Evolutionary conservation across 2,888 invertebrate genomes (phyloP), one percentile per base, ranked within the genome.

Genomic region (Aelia acuminata): DNA sequence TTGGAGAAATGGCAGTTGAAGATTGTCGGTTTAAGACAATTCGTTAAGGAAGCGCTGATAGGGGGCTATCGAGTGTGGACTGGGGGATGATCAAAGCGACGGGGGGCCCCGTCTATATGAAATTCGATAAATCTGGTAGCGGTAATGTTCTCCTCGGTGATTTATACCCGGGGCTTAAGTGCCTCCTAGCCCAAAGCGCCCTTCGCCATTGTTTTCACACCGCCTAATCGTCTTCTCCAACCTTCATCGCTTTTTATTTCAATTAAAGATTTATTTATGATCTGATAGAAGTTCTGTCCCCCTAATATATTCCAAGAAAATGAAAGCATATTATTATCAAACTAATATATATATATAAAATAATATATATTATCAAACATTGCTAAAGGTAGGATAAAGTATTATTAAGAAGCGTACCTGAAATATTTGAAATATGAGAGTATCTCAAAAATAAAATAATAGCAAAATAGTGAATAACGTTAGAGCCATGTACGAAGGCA

Each of bases 101-200:
- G 80, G 80, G 80, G 80, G 80, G 43, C n/a, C 10, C n/a, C 43
- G 15, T n/a, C 80, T 80, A 80, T 80, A 80, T 80, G 80, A 80
- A 80, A 80, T 80, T 80, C 80, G 80, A 80, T 80, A 80, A 80
- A 80, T 80, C 80, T 80, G 80, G 80, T 43, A 43, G 13, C 75
- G n/a, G 80, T 80, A 80, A 80, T 80, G 80, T 47, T 47, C 80
- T 39, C 20, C 39, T 70, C 13, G 20, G 80, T 80, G 80, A 80
- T 80, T 80, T 80, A 80, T 80, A 8, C 5, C 13, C 2, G 22
- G 80, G 80, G 43, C 80, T 80, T 80, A 80, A 80, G 80, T 80
- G 80, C 80, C 80, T 43, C n/a, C 39, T 80, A 47, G 10, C n/a
- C 20, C 63, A 5, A n/a, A 35, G 31, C 35, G 63, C 63, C 63